phyloP scores from a whole-genome alignment of 2,797 vertebrate species.

The Pagetopsis macropterus region DNA sequence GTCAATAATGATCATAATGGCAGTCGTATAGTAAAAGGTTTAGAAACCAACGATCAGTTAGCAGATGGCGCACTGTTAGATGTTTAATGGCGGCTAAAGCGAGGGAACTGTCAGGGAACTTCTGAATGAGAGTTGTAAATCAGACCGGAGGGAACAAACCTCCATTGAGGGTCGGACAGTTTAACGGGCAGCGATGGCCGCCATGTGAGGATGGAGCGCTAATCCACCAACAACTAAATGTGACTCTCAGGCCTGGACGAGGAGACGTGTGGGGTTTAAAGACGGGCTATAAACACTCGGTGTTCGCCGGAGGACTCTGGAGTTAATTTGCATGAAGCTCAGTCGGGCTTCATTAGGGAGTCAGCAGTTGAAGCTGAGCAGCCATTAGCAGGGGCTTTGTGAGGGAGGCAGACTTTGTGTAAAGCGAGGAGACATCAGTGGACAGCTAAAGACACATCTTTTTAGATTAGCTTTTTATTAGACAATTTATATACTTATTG shows the following conservation, averaged over 20 bases:
- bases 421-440: not conserved
- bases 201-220: conserved; percentile 70
- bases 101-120: conserved; percentile 43
- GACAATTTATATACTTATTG: no score
- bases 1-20: not conserved
- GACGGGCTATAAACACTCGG: conserved; percentile 50
- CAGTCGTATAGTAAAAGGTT: not conserved
- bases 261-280: conserved; percentile 54
- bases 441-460: no score
- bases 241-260: conserved; percentile 55
- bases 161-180: conserved; percentile 77
- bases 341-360: conserved; percentile 53
- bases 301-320: conserved; percentile 28
- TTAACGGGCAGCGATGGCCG: conserved; percentile 79
- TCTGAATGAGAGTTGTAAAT: conserved; percentile 77
- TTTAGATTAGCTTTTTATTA: no score
- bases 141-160: conserved; percentile 67
- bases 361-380: conserved; percentile 23
- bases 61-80: conserved; percentile 68
- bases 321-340: conserved; percentile 63
- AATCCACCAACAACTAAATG: conserved; percentile 74
- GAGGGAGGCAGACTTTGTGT: not conserved
- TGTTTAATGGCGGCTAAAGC: conserved; percentile 45
- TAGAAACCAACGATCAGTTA: conserved; percentile 1
- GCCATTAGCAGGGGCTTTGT: conserved; percentile 27